phyloP scores from a whole-genome alignment of 2,797 vertebrate genomes.

The Catamblyrhynchus diadema region DNA sequence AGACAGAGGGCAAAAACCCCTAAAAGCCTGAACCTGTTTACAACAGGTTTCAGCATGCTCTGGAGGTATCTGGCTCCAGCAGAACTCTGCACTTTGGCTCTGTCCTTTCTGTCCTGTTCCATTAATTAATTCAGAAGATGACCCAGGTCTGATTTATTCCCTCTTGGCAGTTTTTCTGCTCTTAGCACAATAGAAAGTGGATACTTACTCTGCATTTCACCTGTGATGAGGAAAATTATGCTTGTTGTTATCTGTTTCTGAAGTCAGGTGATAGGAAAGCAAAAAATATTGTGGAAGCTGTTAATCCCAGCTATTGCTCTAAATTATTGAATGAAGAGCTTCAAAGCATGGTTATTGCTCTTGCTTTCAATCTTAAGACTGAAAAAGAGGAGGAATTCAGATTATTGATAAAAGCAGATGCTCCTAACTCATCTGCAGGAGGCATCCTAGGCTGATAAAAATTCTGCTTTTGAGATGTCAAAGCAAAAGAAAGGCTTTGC shows the following conservation, averaged over 20 bases:
- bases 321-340: not conserved
- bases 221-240: not conserved
- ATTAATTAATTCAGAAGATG: not conserved
- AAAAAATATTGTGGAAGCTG: not conserved
- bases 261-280: not conserved
- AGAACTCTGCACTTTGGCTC: not conserved
- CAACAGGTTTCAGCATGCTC: not conserved
- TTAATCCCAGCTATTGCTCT: not conserved
- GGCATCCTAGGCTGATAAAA: not conserved
- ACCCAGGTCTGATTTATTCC: not conserved
- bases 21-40: not conserved
- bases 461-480: not conserved
- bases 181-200: not conserved
- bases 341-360: not conserved
- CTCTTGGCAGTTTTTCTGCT: not conserved
- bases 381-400: not conserved
- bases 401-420: not conserved
- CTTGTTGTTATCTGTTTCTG: not conserved
- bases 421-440: not conserved
- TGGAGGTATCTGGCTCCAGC: not conserved
- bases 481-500: not conserved
- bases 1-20: not conserved
- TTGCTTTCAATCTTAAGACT: not conserved
- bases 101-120: not conserved
- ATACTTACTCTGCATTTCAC: not conserved